Percentiles rank a stretch among this genome's conserved stretches.
Conservation (phyloP, 1,140 invertebrate species). For the Thaumetopoea pityocampa region DNA sequence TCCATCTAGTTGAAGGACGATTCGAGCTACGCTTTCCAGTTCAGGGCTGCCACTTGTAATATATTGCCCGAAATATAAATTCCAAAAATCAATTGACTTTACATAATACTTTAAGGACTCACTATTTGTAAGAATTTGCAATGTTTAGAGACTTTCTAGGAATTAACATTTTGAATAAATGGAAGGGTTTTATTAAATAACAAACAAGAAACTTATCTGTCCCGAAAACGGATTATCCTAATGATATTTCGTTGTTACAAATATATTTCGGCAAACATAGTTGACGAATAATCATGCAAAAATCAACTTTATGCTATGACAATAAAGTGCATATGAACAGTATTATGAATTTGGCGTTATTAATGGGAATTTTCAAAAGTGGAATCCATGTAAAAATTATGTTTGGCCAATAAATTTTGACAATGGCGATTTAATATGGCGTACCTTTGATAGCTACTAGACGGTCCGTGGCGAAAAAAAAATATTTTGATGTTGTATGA, state of each 20-base stretch:
- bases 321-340: neutral
- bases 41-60: too few relatives aligned
- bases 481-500: slow-evolving; percentile 25
- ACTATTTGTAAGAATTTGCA: too few relatives aligned
- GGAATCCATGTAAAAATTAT: slow-evolving; percentile 32
- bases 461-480: slow-evolving; percentile 45
- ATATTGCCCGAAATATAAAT: too few relatives aligned
- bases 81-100: too few relatives aligned
- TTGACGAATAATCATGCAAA: slow-evolving; percentile 5
- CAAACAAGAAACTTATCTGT: slow-evolving; percentile 26
- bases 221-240: slow-evolving; percentile 43
- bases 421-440: slow-evolving; percentile 35
- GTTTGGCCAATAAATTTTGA: slow-evolving; percentile 48
- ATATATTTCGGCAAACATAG: slow-evolving; percentile 11
- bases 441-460: slow-evolving; percentile 37
- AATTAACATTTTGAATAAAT: slow-evolving; percentile 13
- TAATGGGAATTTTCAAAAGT: slow-evolving; percentile 19
- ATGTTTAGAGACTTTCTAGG: slow-evolving; percentile 8
- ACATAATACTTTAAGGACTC: too few relatives aligned
- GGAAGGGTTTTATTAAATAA: slow-evolving; percentile 30
- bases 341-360: neutral
- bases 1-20: too few relatives aligned
- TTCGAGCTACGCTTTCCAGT: too few relatives aligned
- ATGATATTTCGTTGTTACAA: slow-evolving; percentile 46
- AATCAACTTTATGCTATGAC: neutral